Evolutionary conservation across 2,113 vertebrate species (phyloP).

Genomic region (Labeo rohita): DNA sequence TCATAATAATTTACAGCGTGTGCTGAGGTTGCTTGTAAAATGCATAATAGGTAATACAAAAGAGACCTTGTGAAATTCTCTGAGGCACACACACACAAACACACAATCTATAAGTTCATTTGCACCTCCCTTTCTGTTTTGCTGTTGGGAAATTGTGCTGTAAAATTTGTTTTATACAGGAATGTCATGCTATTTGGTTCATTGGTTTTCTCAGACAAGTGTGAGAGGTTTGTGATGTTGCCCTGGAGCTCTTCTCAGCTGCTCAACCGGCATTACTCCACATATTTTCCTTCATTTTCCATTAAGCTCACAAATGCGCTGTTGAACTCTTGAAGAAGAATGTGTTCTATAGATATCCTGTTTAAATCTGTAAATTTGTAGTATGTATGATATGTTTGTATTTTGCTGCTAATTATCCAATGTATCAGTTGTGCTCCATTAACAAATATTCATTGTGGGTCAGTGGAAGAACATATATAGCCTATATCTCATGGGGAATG

Average conservation of each 20-base stretch:
- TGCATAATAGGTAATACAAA: slow-evolving; percentile 2
- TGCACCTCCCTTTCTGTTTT: neutral
- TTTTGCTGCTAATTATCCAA: neutral
- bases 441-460: slow-evolving; percentile 48
- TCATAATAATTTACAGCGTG: slow-evolving; percentile 1
- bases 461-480: slow-evolving; percentile 34
- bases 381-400: too few species aligned
- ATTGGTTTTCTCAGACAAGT: slow-evolving; percentile 6
- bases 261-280: neutral
- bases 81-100: neutral
- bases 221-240: slow-evolving; percentile 29
- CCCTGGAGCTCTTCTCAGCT: slow-evolving; percentile 18
- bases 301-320: neutral
- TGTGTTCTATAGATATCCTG: neutral
- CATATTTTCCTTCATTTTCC: neutral
- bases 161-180: slow-evolving; percentile 22
- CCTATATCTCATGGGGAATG: slow-evolving; percentile 27
- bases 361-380: neutral
- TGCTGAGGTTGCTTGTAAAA: slow-evolving; percentile 10
- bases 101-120: neutral
- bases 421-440: slow-evolving; percentile 2
- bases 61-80: neutral
- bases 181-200: slow-evolving; percentile 27
- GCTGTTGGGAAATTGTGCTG: slow-evolving; percentile 1
- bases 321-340: neutral